Conservation (phyloP, 2,113 vertebrate genomes). For the Chunga burmeisteri region DNA sequence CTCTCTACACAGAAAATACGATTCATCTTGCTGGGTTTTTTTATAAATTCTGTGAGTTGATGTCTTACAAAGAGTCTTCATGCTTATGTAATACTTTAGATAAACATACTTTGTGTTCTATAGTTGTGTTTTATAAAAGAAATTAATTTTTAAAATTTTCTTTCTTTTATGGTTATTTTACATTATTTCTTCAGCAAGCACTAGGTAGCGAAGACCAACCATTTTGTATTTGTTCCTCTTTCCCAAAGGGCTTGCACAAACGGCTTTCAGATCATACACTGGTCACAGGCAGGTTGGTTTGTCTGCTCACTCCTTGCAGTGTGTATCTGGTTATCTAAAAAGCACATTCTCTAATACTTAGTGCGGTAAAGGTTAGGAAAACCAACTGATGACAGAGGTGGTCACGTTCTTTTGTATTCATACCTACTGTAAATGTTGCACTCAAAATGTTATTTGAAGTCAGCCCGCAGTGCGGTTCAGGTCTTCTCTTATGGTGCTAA, state of each 20-base stretch:
- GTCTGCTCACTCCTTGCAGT: background rate
- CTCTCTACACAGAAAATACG: background rate
- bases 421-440: background rate
- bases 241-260: background rate
- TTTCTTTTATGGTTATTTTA: background rate
- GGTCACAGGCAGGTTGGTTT: background rate
- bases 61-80: background rate
- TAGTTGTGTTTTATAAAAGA: background rate
- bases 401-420: background rate
- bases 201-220: background rate
- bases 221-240: background rate
- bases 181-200: background rate
- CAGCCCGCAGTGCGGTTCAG: background rate
- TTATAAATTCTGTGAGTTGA: background rate
- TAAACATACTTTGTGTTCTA: background rate
- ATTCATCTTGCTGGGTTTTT: background rate
- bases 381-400: background rate
- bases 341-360: background rate
- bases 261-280: background rate
- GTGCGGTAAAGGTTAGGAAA: background rate
- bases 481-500: background rate
- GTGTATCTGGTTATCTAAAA: background rate
- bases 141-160: background rate
- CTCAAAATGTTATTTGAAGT: background rate
- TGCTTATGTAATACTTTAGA: background rate